A percentile compares a stretch with the other conserved stretches of the same genome.
Evolutionary conservation across 2,113 vertebrate species (phyloP).

Genomic region (Glareola pratincola): DNA sequence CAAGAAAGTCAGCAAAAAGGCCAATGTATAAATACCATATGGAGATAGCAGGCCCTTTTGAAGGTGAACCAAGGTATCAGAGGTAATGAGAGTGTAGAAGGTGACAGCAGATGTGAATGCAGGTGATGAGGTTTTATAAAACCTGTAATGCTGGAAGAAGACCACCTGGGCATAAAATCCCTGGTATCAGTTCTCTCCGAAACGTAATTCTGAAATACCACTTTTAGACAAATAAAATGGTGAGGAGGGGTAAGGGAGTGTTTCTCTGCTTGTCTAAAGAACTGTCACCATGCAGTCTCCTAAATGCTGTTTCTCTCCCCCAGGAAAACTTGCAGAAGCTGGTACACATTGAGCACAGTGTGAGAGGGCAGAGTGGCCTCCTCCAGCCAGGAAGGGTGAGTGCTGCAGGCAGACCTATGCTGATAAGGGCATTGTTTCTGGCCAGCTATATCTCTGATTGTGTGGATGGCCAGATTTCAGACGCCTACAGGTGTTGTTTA

Average conservation of each 20-base stretch:
- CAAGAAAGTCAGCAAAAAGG: background rate
- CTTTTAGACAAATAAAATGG: background rate
- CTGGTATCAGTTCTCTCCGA: background rate
- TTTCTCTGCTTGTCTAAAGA: background rate
- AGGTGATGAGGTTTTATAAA: background rate
- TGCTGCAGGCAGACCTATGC: background rate
- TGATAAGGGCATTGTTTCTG: conserved; percentile 73
- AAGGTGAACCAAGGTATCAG: background rate
- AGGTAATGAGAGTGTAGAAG: background rate
- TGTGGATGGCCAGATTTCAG: conserved; percentile 14
- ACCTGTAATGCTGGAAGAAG: background rate
- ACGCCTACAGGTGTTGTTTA: conserved; percentile 36
- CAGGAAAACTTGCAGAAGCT: conserved; percentile 96
- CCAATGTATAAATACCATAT: background rate
- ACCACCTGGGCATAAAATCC: background rate
- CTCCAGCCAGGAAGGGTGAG: conserved; percentile 95
- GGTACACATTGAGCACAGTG: conserved; percentile 93
- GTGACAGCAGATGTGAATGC: background rate
- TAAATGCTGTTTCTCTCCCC: conserved; percentile 20
- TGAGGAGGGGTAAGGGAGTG: background rate
- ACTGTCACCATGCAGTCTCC: background rate
- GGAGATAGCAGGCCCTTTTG: background rate
- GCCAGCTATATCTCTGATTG: background rate
- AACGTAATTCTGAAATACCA: background rate
- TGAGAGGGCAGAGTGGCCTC: conserved; percentile 86